Evolutionary conservation across 1,140 invertebrate genomes (phyloP).

Genomic region (Bilobella aurantiaca): DNA sequence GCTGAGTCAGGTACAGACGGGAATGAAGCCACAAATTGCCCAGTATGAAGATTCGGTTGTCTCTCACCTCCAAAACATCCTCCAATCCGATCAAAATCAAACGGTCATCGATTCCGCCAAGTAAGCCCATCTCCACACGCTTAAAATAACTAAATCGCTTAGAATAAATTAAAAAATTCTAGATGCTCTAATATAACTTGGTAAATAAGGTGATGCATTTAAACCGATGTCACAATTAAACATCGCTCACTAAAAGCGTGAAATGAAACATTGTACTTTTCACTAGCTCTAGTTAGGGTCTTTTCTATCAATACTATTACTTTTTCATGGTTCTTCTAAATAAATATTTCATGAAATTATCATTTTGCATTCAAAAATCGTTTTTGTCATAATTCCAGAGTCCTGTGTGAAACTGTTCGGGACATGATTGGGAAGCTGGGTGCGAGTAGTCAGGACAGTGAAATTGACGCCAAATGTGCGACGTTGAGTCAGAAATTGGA

Average conservation of each 20-base stretch:
- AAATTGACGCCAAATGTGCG: slow-evolving; percentile 57
- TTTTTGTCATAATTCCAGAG: slow-evolving; percentile 41
- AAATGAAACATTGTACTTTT: too few species aligned
- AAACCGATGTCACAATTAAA: too few species aligned
- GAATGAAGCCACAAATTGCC: slow-evolving; percentile 27
- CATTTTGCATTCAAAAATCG: too few species aligned
- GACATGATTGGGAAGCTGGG: slow-evolving; percentile 56
- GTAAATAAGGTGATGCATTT: too few species aligned
- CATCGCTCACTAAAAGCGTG: too few species aligned
- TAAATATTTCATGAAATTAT: too few species aligned
- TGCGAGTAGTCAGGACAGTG: slow-evolving; percentile 50
- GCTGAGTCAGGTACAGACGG: slow-evolving; percentile 19
- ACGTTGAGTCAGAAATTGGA: slow-evolving; percentile 66
- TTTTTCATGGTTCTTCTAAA: too few species aligned
- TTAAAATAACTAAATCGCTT: background rate
- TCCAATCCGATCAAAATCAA: slow-evolving; percentile 70
- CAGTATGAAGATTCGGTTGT: slow-evolving; percentile 60
- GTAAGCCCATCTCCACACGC: slow-evolving; percentile 41
- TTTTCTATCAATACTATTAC: too few species aligned
- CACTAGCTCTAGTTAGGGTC: too few species aligned
- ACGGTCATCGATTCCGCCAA: slow-evolving; percentile 64
- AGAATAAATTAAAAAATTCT: too few species aligned
- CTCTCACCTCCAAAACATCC: slow-evolving; percentile 70
- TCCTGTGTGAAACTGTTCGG: slow-evolving; percentile 68
- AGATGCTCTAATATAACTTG: too few species aligned